A percentile compares a stretch with the other conserved stretches of the same genome.
phyloP scores from a whole-genome alignment of 2,113 vertebrate species.

The Glareola pratincola region DNA sequence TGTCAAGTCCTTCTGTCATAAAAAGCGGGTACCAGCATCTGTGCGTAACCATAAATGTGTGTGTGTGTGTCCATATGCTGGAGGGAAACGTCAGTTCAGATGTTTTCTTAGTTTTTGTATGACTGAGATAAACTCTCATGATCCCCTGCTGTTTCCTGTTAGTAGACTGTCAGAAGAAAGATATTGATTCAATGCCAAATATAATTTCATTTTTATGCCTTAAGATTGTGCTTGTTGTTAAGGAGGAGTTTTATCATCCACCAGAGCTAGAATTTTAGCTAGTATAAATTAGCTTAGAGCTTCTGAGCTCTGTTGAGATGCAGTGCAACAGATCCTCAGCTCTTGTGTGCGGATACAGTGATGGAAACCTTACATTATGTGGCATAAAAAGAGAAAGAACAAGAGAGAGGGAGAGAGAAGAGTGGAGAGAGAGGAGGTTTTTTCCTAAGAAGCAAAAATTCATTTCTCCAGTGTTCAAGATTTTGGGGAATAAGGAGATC shows the following conservation, averaged over 20 bases:
- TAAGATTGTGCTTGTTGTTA: not conserved
- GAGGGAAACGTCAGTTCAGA: not conserved
- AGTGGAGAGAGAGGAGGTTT: not conserved
- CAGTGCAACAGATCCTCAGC: not conserved
- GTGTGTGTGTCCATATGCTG: not conserved
- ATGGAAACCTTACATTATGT: not conserved
- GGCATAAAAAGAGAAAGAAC: not conserved
- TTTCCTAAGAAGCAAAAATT: not conserved
- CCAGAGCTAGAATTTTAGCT: not conserved
- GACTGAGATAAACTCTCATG: not conserved
- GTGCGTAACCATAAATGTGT: not conserved
- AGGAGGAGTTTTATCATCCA: not conserved
- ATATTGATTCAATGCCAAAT: not conserved
- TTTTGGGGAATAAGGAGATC: not conserved
- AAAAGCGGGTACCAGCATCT: accelerated
- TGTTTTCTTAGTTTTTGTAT: not conserved
- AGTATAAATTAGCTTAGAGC: not conserved
- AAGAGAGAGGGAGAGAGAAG: not conserved
- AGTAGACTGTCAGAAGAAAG: not conserved
- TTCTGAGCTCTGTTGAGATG: not conserved
- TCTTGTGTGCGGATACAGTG: not conserved
- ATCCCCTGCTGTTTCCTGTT: not conserved
- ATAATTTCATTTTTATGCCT: not conserved
- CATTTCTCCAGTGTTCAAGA: not conserved
- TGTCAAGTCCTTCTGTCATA: not conserved